A percentile compares a stretch with the other conserved stretches of the same genome.
Evolutionary conservation across 2,113 vertebrate genomes (phyloP).

Genomic region (Pteropus alecto): DNA sequence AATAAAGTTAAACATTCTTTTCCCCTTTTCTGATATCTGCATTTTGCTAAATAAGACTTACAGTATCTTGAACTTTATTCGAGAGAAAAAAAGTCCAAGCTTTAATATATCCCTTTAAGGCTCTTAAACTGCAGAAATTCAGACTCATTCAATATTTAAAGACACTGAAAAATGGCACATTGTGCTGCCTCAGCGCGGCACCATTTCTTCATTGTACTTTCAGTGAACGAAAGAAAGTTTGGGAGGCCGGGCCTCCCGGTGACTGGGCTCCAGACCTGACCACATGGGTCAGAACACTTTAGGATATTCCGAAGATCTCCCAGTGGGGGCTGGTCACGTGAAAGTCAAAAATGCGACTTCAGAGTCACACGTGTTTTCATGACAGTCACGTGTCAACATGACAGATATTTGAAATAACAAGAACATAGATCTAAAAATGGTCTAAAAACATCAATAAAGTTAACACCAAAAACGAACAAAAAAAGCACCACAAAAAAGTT

Average conservation of each 20-base stretch:
- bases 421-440: neutral
- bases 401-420: neutral
- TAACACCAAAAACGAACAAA: neutral
- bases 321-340: neutral
- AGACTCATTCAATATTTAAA: neutral
- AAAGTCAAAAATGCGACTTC: neutral
- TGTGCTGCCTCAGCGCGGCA: neutral
- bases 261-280: neutral
- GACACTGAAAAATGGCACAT: neutral
- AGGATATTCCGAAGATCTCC: neutral
- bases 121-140: neutral
- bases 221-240: neutral
- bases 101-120: neutral
- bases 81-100: neutral
- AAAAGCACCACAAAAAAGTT: neutral
- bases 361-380: neutral
- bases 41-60: slow-evolving; percentile 31
- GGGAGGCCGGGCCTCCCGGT: neutral
- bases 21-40: neutral
- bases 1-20: neutral
- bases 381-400: neutral
- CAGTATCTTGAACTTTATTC: slow-evolving; percentile 9
- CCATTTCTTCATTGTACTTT: neutral
- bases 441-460: neutral
- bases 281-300: neutral